Evolutionary conservation across 1,140 invertebrate genomes (phyloP), one percentile per base, ranked within the genome.

Genomic region (Platorchestia sp.): DNA sequence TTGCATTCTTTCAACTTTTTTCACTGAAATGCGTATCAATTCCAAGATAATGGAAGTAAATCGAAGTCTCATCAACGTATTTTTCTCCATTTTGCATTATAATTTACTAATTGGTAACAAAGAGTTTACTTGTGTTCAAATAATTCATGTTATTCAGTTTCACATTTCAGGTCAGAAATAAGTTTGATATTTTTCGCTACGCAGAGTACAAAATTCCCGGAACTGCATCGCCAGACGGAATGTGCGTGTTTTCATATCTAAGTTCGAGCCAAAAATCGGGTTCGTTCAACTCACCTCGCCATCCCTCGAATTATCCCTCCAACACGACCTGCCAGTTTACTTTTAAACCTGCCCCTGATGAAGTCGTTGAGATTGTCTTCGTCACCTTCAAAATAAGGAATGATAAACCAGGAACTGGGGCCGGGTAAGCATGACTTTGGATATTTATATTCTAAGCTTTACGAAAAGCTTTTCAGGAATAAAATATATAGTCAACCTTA

Each of bases 251-350:
- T 97, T 98, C 98, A 0, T 99, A 99, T 97, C 98, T 98, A 95
- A 99, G 99, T 97, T 98, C 98, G 96, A 98, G 98, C 87, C 98
- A 98, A 96, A 99, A 99, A 97, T 98, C 98, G 95, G 99, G 99
- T 41, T 98, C 99, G 96, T 99, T 99, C 97, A 99, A 99, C 97
- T 99, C 99, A 41, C 99, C 99, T 27, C 98, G 99, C 87, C 99
- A 99, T 98, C 99, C 99, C 96, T 98, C 98, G 97, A 99, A 99
- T 97, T 99, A 99, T 98, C 99, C 99, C 95, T 99, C 98, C 96
- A 98, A 98, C 97, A 99, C 98, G 47, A 99, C 98, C 97, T 99
- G 99, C 97, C 98, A 98, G 89, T 99, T 99, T 97, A 98, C 98
- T 96, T 99, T 99, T 97, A 97, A 98, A 96, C 98, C 98, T 95